Evolutionary conservation across 1,140 invertebrate genomes (phyloP).

Genomic region (Apolygus lucorum): DNA sequence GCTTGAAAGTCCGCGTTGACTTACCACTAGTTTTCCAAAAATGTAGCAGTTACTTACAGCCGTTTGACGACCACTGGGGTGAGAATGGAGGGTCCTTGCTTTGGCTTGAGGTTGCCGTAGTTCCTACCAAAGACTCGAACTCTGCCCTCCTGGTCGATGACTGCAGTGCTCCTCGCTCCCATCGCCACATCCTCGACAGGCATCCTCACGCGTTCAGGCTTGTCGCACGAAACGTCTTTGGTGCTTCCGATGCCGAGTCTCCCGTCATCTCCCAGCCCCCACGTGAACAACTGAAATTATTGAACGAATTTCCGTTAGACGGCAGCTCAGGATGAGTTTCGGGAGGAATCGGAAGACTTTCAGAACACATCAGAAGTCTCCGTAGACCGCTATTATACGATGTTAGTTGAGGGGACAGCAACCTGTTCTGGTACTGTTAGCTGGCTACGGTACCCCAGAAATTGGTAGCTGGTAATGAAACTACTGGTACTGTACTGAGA

Average conservation of each 20-base stretch:
- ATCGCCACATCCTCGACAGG: not conserved
- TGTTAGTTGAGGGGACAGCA: no score
- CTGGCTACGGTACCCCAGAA: no score
- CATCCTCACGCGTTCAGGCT: not conserved
- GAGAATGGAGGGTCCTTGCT: not conserved
- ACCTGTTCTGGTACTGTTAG: no score
- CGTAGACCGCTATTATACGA: no score
- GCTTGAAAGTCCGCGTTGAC: no score
- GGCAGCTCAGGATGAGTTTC: no score
- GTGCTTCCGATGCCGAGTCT: not conserved
- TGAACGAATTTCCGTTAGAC: no score
- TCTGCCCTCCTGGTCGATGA: not conserved
- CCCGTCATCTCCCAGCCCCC: not conserved
- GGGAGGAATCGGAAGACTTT: no score
- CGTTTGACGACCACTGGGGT: not conserved
- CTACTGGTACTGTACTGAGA: no score
- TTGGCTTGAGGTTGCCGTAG: not conserved
- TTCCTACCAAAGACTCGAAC: not conserved
- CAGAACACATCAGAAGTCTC: no score
- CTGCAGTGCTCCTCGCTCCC: not conserved
- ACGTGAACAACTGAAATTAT: not conserved
- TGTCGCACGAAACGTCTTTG: not conserved
- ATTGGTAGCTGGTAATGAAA: no score
- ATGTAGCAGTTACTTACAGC: not conserved
- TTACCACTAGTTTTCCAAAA: no score